phyloP scores from a whole-genome alignment of 2,888 invertebrate species.

The Pheosia tremula region DNA sequence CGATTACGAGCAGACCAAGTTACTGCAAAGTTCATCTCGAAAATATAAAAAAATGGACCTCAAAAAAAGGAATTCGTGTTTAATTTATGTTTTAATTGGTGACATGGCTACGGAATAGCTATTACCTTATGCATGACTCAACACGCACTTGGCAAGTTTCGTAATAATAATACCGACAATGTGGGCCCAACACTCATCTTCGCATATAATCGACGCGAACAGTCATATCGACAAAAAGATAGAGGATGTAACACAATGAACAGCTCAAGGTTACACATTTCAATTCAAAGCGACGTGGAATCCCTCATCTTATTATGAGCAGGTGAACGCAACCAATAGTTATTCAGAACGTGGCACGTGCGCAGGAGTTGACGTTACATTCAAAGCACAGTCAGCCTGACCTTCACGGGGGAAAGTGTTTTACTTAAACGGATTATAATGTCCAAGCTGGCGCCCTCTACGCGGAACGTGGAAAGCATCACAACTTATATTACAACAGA shows the following conservation, averaged over 20 bases:
- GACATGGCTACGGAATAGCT: too few relatives aligned
- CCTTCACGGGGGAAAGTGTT: slow-evolving; percentile 76
- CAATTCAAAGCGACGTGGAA: background rate
- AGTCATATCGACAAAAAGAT: background rate
- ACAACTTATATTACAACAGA: slow-evolving; percentile 19
- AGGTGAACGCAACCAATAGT: slow-evolving; percentile 31
- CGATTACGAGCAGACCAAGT: too few relatives aligned
- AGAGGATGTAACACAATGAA: background rate
- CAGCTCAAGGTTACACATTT: background rate
- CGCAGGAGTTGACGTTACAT: slow-evolving; percentile 51
- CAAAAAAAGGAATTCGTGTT: too few relatives aligned
- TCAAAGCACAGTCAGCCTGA: slow-evolving; percentile 59
- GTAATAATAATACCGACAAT: too few relatives aligned
- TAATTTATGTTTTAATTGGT: too few relatives aligned
- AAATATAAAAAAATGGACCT: too few relatives aligned
- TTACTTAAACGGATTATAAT: slow-evolving; percentile 65
- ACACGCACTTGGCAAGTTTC: too few relatives aligned
- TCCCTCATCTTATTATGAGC: slow-evolving; percentile 43
- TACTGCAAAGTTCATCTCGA: too few relatives aligned
- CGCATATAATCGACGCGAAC: too few relatives aligned
- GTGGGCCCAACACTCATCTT: too few relatives aligned
- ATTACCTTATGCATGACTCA: too few relatives aligned
- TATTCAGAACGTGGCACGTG: slow-evolving; percentile 48
- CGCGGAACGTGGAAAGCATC: slow-evolving; percentile 37
- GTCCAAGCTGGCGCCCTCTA: slow-evolving; percentile 31